A percentile compares a stretch with the other conserved stretches of the same genome.
phyloP scores from a whole-genome alignment of 2,888 invertebrate species.

The Aphodius granarius region DNA sequence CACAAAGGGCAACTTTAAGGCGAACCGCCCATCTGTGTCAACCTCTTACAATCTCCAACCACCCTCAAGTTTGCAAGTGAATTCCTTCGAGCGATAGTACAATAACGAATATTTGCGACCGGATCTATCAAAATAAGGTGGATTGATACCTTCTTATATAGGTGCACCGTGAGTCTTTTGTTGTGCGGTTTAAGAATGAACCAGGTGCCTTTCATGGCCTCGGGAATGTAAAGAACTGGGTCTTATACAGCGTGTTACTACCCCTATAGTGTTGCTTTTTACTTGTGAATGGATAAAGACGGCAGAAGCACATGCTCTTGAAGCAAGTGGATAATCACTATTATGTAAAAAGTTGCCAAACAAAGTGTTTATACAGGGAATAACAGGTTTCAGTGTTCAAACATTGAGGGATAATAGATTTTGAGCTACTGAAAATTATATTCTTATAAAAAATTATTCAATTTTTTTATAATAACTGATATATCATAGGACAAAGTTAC shows the following conservation, averaged over 20 bases:
- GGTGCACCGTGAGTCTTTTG: neutral
- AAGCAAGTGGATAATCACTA: neutral
- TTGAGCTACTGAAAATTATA: too few species aligned
- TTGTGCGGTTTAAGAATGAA: neutral
- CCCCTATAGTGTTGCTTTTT: neutral
- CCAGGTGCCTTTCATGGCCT: neutral
- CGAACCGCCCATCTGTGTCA: neutral
- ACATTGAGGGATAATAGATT: too few species aligned
- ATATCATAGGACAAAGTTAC: too few species aligned
- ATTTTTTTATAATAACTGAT: too few species aligned
- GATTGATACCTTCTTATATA: neutral
- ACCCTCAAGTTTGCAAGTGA: slow-evolving; percentile 16
- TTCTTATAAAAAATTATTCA: too few species aligned
- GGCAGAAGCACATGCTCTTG: neutral
- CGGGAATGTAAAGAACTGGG: neutral
- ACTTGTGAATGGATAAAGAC: neutral
- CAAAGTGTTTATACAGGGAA: too few species aligned
- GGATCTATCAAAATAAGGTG: neutral
- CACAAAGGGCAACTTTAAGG: slow-evolving; percentile 23
- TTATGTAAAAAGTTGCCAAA: too few species aligned
- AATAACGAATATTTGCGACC: neutral
- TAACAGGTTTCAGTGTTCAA: too few species aligned
- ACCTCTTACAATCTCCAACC: neutral
- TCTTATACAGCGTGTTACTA: neutral
- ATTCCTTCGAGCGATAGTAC: slow-evolving; percentile 3